phyloP scores from a whole-genome alignment of 2,113 vertebrate species.

The Caretta caretta region DNA sequence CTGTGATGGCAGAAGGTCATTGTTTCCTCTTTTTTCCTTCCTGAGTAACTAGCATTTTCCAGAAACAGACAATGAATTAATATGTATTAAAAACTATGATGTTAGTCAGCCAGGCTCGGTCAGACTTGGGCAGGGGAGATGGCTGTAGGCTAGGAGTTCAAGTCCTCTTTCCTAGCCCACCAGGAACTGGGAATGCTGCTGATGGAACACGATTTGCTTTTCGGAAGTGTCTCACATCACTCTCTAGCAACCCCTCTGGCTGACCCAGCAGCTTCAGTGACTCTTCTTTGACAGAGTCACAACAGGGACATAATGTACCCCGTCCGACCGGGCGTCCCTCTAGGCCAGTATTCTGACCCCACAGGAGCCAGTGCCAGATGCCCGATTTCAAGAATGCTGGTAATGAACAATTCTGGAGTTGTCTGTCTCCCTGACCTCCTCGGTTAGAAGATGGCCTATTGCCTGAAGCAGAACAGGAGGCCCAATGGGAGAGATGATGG shows the following conservation, averaged over 20 bases:
- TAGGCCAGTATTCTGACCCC: not conserved
- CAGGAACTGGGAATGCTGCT: not conserved
- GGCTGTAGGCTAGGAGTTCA: not conserved
- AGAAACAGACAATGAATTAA: not conserved
- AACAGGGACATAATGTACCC: not conserved
- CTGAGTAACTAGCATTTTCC: not conserved
- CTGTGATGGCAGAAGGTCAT: not conserved
- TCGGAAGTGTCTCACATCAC: not conserved
- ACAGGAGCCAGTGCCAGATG: too few relatives aligned
- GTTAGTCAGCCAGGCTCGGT: not conserved
- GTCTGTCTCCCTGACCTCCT: not conserved
- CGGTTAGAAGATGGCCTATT: not conserved
- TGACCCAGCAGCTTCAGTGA: not conserved
- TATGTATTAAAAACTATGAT: accelerated
- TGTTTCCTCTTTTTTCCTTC: not conserved
- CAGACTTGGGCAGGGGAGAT: accelerated
- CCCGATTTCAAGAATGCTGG: too few relatives aligned
- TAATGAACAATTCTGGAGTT: not conserved
- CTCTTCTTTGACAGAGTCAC: not conserved
- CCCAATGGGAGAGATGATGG: accelerated
- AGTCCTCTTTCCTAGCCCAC: accelerated
- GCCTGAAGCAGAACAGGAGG: not conserved
- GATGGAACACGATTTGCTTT: not conserved
- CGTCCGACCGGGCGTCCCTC: not conserved
- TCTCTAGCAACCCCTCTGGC: not conserved